Evolutionary conservation across 2,888 invertebrate species (phyloP).

Genomic region (Heliconius hortense): DNA sequence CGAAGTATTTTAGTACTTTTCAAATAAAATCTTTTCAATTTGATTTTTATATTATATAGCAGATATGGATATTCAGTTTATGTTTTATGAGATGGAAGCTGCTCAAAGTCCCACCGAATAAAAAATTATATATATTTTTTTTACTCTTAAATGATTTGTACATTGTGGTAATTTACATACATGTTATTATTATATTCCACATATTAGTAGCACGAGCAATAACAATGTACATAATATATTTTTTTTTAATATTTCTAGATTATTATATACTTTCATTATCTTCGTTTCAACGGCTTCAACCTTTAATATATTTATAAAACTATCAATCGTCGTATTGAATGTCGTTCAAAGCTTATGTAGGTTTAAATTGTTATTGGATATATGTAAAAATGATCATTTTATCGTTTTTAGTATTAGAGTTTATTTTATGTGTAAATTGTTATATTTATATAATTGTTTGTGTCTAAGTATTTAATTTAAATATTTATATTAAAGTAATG

Average conservation of each 20-base stretch:
- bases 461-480: constrained; percentile 30
- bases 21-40: not conserved
- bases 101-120: constrained; percentile 30
- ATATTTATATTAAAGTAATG: constrained; percentile 30
- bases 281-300: constrained; percentile 10
- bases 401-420: constrained; percentile 34
- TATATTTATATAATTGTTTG: constrained; percentile 27
- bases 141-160: not conserved
- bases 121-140: not conserved
- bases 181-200: not conserved
- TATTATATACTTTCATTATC: constrained; percentile 4
- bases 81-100: constrained; percentile 3
- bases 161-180: not conserved
- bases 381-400: constrained; percentile 24
- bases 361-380: constrained; percentile 28
- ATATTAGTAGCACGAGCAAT: constrained; percentile 1
- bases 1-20: not conserved
- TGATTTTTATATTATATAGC: not conserved
- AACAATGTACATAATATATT: constrained; percentile 18
- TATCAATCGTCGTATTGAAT: constrained; percentile 14
- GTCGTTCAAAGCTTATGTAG: constrained; percentile 28
- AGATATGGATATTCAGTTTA: not conserved
- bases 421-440: constrained; percentile 38
- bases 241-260: constrained; percentile 2
- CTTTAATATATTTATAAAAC: constrained; percentile 20